These are phyloP conservation scores for Sminthurides aquaticus DNA, from an alignment of 2,888 invertebrate genomes.

Conservation along the genomic window DNA sequence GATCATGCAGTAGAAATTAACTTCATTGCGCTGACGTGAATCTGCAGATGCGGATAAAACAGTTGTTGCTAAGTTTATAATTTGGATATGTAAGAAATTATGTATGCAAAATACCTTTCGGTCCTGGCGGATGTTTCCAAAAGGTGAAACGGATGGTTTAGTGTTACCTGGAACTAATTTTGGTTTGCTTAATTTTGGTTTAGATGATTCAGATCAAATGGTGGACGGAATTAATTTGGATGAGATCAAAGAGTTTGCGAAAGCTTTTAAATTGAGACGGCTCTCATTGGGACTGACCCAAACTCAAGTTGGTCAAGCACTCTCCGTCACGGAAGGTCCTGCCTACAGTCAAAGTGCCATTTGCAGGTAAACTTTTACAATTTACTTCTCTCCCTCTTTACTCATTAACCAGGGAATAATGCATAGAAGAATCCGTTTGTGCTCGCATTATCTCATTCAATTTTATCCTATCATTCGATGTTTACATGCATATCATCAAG, in stretches of 20 bases:
- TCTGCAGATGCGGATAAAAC: no score
- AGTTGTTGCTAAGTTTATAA: background rate
- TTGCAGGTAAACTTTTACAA: constrained; percentile 71
- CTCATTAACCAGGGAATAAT: no score
- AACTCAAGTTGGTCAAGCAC: constrained; percentile 93
- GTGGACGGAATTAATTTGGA: constrained; percentile 95
- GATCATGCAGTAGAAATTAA: no score
- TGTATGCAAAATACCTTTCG: no score
- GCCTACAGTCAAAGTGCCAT: constrained; percentile 99
- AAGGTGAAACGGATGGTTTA: no score
- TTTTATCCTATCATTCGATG: no score
- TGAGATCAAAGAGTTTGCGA: constrained; percentile 97
- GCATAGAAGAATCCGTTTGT: no score
- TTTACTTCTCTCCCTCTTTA: no score
- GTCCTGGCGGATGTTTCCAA: no score
- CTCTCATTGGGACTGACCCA: constrained; percentile 81
- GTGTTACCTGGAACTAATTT: constrained; percentile 1
- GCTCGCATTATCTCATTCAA: no score
- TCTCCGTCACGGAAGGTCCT: constrained; percentile 92
- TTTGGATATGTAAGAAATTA: background rate
- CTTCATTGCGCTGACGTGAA: no score
- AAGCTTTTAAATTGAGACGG: constrained; percentile 88
- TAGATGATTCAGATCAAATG: constrained; percentile 49
- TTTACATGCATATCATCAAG: no score
- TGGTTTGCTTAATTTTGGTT: background rate